These are phyloP conservation scores for Nipponacmea schrenckii DNA, from an alignment of 2,888 invertebrate genomes.

Conservation along the genomic window DNA sequence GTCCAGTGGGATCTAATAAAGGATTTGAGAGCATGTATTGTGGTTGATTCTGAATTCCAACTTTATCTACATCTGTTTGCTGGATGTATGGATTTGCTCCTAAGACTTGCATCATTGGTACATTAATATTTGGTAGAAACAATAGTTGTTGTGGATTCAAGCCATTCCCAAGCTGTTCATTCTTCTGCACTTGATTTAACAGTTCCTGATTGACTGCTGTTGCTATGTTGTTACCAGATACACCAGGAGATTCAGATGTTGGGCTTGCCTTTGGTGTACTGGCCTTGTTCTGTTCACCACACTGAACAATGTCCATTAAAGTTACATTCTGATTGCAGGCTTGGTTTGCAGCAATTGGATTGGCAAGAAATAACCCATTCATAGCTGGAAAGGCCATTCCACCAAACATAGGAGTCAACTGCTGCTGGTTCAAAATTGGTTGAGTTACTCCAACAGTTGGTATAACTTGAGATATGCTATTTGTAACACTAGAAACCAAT, in stretches of 20 bases:
- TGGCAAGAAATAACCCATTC: conserved; percentile 28
- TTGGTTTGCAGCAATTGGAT: conserved; percentile 26
- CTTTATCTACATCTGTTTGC: conserved; percentile 27
- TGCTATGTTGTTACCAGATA: not conserved
- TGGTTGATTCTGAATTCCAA: conserved; percentile 22
- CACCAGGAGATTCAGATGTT: not conserved
- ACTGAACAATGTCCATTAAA: not conserved
- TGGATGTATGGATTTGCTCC: conserved; percentile 26
- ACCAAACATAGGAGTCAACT: conserved; percentile 29
- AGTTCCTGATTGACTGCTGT: not conserved
- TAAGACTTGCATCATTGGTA: conserved; percentile 42
- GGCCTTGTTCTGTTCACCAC: not conserved
- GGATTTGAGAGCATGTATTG: conserved; percentile 25
- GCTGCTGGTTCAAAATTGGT: conserved; percentile 26
- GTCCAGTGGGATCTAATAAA: conserved; percentile 17
- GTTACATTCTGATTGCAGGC: conserved; percentile 10
- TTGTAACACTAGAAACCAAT: conserved; percentile 58
- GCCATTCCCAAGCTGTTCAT: conserved; percentile 1
- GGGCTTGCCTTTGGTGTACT: not conserved
- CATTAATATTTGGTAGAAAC: conserved; percentile 38
- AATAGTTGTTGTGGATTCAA: conserved; percentile 28
- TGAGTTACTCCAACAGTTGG: conserved; percentile 51
- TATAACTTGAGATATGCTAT: conserved; percentile 60
- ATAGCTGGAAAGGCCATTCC: conserved; percentile 32
- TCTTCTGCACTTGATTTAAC: conserved; percentile 14